Percentiles rank a stretch among this genome's conserved stretches.
phyloP scores from a whole-genome alignment of 1,140 invertebrate genomes.

The Cyclina sinensis region DNA sequence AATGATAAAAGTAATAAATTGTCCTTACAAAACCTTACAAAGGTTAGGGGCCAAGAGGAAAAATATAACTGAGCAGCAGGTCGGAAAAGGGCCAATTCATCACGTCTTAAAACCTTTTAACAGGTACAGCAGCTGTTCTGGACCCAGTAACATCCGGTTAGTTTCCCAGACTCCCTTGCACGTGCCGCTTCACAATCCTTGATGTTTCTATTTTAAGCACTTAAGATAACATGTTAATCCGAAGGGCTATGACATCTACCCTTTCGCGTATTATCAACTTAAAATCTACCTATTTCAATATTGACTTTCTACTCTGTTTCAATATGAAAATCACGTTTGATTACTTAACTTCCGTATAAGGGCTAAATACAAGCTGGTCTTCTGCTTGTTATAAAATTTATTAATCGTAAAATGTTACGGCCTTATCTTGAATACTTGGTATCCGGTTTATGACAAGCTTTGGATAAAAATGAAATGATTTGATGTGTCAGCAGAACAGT shows the following conservation, averaged over 20 bases:
- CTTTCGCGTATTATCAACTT: not conserved
- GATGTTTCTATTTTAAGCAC: not conserved
- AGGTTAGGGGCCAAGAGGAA: too few relatives aligned
- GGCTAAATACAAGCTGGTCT: not conserved
- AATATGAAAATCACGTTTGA: conserved; percentile 34
- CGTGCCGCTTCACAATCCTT: not conserved
- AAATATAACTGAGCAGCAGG: too few relatives aligned
- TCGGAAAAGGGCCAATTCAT: too few relatives aligned
- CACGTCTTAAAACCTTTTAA: not conserved
- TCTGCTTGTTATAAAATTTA: conserved; percentile 21
- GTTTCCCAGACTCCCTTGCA: not conserved
- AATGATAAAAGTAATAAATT: too few relatives aligned
- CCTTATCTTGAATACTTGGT: conserved; percentile 22
- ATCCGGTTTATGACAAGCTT: conserved; percentile 32
- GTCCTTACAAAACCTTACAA: too few relatives aligned
- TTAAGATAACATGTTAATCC: conserved; percentile 2
- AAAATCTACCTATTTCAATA: not conserved
- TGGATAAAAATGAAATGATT: conserved; percentile 29
- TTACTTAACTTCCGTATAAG: conserved; percentile 46
- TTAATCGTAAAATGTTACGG: conserved; percentile 23
- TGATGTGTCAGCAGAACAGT: conserved; percentile 22
- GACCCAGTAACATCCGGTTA: not conserved
- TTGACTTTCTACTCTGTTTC: conserved; percentile 3
- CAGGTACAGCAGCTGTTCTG: not conserved
- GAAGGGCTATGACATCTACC: not conserved